Base-by-base conservation (phyloP, 1,140 invertebrate genomes). In the Hypsibius dujardini region DNA sequence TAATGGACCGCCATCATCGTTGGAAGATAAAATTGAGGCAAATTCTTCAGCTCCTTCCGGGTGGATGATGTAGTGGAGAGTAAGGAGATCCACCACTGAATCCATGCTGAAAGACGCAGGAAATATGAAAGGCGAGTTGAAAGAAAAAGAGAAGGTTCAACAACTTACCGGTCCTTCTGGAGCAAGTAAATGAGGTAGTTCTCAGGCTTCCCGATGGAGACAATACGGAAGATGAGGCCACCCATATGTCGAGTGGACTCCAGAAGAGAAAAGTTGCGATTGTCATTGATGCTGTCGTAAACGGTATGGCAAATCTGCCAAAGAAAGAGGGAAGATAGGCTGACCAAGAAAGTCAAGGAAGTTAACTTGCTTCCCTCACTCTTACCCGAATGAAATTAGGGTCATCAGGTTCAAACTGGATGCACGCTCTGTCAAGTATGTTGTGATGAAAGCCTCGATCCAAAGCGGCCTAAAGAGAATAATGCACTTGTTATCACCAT, bases 361-460 rank as follows among this genome's bases (percentile, higher is more conserved):
- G n/a, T n/a, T n/a, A n/a, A n/a, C n/a, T n/a, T n/a, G n/a, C n/a
- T n/a, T n/a, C n/a, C 75, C 62, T 56, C n/a, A 14, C 28, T 1
- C 46, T 74, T 76, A 84, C 81, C 62, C 84, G 81, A 67, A 95
- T 87, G 78, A 88, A 98, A 15, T 87, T 81, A 0, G 84, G 81
- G 80, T 95, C 87, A 80, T 97, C 88, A 0, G 95, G 95, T 76
- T 98, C 93, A 82, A 90, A 98, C 78, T 97, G 94, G 1, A 88
- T 76, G 76, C 90, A 92, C 0, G 92, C 88, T 76, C 87, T 80
- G 76, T 98, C 90, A 71, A 98, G 79, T 46, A 98, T 81, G 79
- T 92, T 95, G 76, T 87, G 84, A 80, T 94, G 96, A 75, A 89
- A 85, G 70, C 84, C 80, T 73, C 84, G 81, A 0, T 87, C 82